Evolutionary conservation across 2,888 invertebrate genomes (phyloP).

Genomic region (Phortica magna): DNA sequence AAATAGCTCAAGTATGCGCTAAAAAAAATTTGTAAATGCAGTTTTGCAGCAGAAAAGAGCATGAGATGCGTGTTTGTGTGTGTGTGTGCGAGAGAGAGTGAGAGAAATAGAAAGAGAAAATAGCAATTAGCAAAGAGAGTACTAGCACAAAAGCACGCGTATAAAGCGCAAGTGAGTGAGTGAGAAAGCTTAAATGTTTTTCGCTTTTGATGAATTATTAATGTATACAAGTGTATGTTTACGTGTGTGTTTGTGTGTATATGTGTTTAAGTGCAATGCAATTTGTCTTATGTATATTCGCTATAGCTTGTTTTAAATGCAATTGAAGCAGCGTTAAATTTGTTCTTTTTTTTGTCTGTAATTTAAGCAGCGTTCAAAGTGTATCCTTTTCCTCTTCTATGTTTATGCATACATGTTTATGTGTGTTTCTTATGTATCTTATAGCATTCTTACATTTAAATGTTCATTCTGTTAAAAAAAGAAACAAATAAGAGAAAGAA

Average conservation of each 20-base stretch:
- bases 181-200: neutral
- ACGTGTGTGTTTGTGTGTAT: neutral
- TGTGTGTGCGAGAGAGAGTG: slow-evolving; percentile 2
- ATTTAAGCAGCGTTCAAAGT: neutral
- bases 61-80: too few relatives aligned
- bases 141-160: neutral
- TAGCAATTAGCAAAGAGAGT: neutral
- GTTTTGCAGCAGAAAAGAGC: neutral
- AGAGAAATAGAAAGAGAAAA: slow-evolving; percentile 14
- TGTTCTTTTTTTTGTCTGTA: neutral
- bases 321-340: slow-evolving; percentile 1
- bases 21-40: neutral
- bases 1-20: slow-evolving; percentile 12
- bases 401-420: neutral
- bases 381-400: neutral
- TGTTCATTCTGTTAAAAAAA: slow-evolving; percentile 62
- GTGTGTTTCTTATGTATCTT: neutral
- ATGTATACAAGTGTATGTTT: neutral
- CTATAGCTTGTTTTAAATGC: neutral
- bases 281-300: neutral
- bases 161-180: neutral
- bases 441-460: slow-evolving; percentile 47
- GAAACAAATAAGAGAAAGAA: slow-evolving; percentile 47
- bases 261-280: neutral
- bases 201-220: neutral